Evolutionary conservation across 2,797 vertebrate species (phyloP).

Genomic region (Carcharodon carcharias): DNA sequence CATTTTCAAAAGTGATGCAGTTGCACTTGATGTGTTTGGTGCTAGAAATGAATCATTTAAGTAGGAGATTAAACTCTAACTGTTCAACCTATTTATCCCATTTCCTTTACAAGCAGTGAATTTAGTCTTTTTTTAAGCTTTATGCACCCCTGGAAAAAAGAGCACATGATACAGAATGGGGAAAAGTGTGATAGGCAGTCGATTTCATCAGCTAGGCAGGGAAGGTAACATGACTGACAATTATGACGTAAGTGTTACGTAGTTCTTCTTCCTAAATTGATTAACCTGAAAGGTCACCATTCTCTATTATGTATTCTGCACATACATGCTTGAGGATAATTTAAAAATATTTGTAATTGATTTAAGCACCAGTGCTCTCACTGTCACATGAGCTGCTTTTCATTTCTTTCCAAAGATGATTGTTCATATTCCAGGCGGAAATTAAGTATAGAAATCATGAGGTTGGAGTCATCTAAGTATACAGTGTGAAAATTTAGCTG

Average conservation of each 20-base stretch:
- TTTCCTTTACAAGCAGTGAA: no score
- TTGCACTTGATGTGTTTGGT: neutral
- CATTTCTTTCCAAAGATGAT: neutral
- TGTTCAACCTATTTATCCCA: neutral
- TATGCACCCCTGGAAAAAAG: neutral
- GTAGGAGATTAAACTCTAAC: neutral
- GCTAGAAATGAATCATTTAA: neutral
- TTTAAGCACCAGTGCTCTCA: neutral
- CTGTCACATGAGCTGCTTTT: neutral
- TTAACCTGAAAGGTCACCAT: neutral
- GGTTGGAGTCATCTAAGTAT: neutral
- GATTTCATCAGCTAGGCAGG: neutral
- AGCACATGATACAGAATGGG: neutral
- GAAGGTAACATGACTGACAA: neutral
- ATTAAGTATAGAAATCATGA: neutral
- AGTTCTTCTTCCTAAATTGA: neutral
- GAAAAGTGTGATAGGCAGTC: neutral
- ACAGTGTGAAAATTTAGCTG: neutral
- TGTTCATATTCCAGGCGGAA: neutral
- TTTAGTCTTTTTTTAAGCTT: neutral
- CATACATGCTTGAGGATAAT: neutral
- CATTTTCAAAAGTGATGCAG: neutral
- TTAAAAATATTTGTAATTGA: neutral
- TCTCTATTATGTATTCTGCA: neutral
- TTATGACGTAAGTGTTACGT: neutral